Conservation (phyloP, 23 tunicate genomes). For the Corella eumyota region DNA sequence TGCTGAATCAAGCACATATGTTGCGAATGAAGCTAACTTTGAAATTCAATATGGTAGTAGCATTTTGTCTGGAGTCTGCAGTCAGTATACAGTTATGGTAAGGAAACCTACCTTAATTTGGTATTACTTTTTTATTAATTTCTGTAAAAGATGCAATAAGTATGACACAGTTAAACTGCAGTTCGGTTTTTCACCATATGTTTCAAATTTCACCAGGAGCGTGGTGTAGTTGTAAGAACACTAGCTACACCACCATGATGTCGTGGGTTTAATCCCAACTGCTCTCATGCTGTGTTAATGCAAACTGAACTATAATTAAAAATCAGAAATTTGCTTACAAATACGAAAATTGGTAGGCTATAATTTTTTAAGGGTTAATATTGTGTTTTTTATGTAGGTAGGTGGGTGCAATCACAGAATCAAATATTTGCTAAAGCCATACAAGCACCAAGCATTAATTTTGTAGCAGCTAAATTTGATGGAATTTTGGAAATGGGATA, state of each 20-base stretch:
- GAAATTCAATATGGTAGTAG: conserved; percentile 75
- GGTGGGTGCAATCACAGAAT: conserved; percentile 29
- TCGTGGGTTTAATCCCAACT: too few relatives aligned
- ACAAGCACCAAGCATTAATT: conserved; percentile 64
- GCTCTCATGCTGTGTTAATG: too few relatives aligned
- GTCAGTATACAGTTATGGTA: conserved; percentile 29
- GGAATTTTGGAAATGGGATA: conserved; percentile 83
- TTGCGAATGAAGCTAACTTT: conserved; percentile 35
- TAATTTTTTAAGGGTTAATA: neutral
- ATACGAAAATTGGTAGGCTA: neutral
- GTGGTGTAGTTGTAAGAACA: too few relatives aligned
- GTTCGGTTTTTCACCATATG: too few relatives aligned
- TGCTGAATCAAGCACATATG: conserved; percentile 16
- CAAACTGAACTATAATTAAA: neutral
- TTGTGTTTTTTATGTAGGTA: conserved; percentile 19
- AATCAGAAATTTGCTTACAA: neutral
- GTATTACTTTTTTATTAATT: too few relatives aligned
- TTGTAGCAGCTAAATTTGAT: conserved; percentile 80
- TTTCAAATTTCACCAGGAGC: too few relatives aligned
- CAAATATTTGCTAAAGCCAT: conserved; percentile 84
- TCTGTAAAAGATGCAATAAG: too few relatives aligned
- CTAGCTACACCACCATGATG: too few relatives aligned
- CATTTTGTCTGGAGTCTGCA: conserved; percentile 36
- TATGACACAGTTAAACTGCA: too few relatives aligned
- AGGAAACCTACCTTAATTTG: too few relatives aligned